phyloP scores from a whole-genome alignment of 2,113 vertebrate genomes.

The Microcebus lehilahytsara region DNA sequence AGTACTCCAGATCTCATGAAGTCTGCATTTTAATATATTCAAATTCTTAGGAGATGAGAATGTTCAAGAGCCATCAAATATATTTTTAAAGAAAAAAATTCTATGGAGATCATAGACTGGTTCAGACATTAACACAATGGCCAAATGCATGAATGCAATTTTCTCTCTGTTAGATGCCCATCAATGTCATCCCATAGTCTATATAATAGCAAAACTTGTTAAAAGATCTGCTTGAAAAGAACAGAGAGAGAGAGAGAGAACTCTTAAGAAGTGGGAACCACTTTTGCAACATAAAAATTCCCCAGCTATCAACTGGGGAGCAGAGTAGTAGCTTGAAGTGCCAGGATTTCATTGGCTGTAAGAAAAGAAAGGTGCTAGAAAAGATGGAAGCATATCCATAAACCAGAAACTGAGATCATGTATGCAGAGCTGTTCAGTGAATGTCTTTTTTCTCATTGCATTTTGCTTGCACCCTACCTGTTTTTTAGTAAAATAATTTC shows the following conservation, averaged over 20 bases:
- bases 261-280: not conserved
- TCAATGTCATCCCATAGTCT: not conserved
- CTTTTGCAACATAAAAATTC: conserved; percentile 17
- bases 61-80: not conserved
- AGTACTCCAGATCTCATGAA: conserved; percentile 9
- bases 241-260: not conserved
- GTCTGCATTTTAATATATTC: conserved; percentile 27
- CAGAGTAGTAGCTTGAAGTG: not conserved
- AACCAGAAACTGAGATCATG: not conserved
- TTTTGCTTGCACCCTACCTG: not conserved
- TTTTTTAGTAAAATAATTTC: not conserved
- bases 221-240: not conserved
- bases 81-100: not conserved
- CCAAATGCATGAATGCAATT: not conserved
- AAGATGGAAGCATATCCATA: not conserved
- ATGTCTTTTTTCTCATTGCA: not conserved
- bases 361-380: not conserved
- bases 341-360: not conserved
- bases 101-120: not conserved
- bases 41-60: not conserved
- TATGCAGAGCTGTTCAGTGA: too few species aligned
- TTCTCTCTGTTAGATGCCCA: not conserved
- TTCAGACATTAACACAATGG: not conserved
- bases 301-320: not conserved
- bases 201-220: not conserved